Conservation (phyloP, 2,888 invertebrate genomes). For the Folsomia candida region DNA sequence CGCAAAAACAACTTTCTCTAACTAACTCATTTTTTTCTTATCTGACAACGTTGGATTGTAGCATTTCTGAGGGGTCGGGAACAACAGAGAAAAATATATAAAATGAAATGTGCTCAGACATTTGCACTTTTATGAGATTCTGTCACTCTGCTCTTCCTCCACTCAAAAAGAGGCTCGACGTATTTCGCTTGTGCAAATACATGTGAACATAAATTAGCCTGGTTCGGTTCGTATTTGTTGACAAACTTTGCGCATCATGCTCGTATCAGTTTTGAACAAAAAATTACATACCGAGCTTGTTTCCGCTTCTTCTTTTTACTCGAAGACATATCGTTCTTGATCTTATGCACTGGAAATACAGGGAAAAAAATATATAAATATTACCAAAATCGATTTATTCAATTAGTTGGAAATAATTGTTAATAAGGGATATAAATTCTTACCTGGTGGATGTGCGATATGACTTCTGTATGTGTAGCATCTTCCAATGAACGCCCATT, state of each 20-base stretch:
- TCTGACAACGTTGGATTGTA: background rate
- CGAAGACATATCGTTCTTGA: conserved; percentile 91
- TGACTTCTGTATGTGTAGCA: conserved; percentile 86
- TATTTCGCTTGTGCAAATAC: conserved; percentile 9
- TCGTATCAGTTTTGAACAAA: background rate
- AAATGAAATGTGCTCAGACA: background rate
- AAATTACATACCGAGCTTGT: conserved; percentile 73
- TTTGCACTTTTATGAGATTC: background rate
- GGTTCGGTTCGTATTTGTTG: background rate
- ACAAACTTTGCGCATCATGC: conserved; percentile 4
- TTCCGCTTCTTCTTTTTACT: conserved; percentile 83
- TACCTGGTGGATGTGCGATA: conserved; percentile 94
- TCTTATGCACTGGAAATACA: conserved; percentile 81
- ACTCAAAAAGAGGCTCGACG: conserved; percentile 1
- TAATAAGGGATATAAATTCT: conserved; percentile 35
- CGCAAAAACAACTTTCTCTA: background rate
- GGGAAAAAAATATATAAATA: conserved; percentile 49
- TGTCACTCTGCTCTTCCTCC: conserved; percentile 10
- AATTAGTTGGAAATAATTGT: background rate
- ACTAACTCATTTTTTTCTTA: background rate
- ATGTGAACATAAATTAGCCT: conserved; percentile 17
- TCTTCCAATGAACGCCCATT: conserved; percentile 90
- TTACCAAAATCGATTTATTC: background rate
- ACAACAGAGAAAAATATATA: background rate
- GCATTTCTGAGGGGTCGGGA: background rate